Evolutionary conservation across 1,140 invertebrate genomes (phyloP).

Genomic region (Nymphalis io): DNA sequence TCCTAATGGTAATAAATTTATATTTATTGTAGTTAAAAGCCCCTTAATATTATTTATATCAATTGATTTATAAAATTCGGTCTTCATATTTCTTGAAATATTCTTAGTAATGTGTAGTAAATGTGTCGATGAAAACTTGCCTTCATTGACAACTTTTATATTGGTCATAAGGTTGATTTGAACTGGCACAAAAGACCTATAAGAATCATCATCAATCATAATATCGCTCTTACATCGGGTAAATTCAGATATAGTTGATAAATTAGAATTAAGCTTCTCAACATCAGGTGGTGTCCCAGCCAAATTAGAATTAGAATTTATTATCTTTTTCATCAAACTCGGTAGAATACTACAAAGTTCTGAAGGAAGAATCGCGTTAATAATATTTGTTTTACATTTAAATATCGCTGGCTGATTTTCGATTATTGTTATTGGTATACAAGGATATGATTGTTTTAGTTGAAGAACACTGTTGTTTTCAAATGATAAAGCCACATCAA

Average conservation of each 20-base stretch:
- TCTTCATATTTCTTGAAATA: not conserved
- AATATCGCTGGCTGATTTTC: constrained; percentile 54
- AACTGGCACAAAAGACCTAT: constrained; percentile 2
- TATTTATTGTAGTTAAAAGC: not conserved
- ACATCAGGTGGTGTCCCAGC: constrained; percentile 16
- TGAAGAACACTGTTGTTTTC: constrained; percentile 28
- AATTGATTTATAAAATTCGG: not conserved
- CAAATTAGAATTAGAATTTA: constrained; percentile 37
- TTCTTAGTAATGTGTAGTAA: not conserved
- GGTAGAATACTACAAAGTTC: constrained; percentile 67
- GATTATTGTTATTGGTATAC: constrained; percentile 40
- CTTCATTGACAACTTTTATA: not conserved
- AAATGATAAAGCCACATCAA: constrained; percentile 56
- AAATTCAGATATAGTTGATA: constrained; percentile 48
- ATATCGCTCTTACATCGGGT: constrained; percentile 22
- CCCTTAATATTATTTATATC: not conserved
- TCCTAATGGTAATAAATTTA: not conserved
- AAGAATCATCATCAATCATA: no score
- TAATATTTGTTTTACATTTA: constrained; percentile 60
- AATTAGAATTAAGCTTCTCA: constrained; percentile 34
- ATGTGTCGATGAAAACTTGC: not conserved
- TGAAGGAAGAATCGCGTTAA: constrained; percentile 61
- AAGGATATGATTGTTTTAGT: constrained; percentile 41
- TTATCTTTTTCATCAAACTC: constrained; percentile 51
- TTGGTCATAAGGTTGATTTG: not conserved